These are phyloP conservation scores for Stichopus chloronotus DNA, from an alignment of 35 echinoderm and acorn worm genomes.

Conservation along the genomic window DNA sequence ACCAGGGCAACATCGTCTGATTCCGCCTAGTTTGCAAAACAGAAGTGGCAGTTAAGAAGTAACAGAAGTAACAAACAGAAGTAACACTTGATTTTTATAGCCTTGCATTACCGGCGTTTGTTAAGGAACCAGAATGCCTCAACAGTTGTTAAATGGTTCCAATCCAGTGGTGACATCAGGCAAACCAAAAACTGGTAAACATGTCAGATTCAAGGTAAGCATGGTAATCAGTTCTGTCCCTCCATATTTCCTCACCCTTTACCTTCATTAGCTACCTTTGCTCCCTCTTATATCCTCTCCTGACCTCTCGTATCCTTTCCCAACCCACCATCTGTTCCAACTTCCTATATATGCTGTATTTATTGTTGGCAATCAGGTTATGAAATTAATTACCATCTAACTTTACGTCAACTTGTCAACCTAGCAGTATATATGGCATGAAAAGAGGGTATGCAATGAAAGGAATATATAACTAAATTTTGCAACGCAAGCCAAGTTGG, in stretches of 20 bases:
- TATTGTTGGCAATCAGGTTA: too few relatives aligned
- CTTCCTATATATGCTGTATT: too few relatives aligned
- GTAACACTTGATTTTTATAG: too few relatives aligned
- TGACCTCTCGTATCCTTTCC: background rate
- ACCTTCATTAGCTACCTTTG: background rate
- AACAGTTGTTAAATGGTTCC: background rate
- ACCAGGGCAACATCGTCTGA: background rate
- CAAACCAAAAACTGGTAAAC: background rate
- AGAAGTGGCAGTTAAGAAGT: background rate
- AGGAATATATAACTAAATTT: too few relatives aligned
- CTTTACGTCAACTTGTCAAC: too few relatives aligned
- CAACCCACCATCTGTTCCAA: background rate
- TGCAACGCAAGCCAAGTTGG: too few relatives aligned
- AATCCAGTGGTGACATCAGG: background rate
- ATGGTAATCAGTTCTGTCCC: background rate
- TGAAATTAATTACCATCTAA: too few relatives aligned
- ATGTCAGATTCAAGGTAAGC: constrained; percentile 40
- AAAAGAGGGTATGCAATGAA: too few relatives aligned
- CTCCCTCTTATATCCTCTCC: background rate
- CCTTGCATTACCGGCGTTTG: too few relatives aligned
- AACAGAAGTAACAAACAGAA: too few relatives aligned
- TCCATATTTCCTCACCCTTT: background rate
- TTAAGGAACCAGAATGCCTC: background rate
- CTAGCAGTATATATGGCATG: too few relatives aligned
- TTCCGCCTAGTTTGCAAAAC: background rate